A percentile compares a stretch with the other conserved stretches of the same genome.
phyloP scores from a whole-genome alignment of 2,888 invertebrate genomes.

The Rambutsinella grinnellia region DNA sequence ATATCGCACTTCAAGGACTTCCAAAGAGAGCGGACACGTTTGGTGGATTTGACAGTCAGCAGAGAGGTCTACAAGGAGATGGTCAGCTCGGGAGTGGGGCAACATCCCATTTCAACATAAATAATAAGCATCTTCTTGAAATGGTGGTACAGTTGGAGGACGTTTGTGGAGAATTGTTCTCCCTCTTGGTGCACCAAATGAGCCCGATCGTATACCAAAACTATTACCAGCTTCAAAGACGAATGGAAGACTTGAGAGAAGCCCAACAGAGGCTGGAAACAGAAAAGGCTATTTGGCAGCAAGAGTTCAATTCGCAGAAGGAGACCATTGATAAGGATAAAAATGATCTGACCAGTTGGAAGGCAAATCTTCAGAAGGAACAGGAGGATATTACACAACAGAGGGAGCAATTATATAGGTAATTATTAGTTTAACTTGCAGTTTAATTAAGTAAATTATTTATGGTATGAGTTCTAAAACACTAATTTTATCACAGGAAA shows the following conservation, averaged over 20 bases:
- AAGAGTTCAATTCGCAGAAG: slow-evolving; percentile 59
- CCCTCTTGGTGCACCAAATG: slow-evolving; percentile 64
- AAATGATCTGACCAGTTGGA: slow-evolving; percentile 53
- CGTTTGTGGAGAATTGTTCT: slow-evolving; percentile 65
- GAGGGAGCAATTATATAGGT: slow-evolving; percentile 88
- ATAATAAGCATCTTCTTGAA: slow-evolving; percentile 42
- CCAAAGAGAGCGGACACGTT: slow-evolving; percentile 96
- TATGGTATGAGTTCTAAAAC: neutral
- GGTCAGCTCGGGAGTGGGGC: neutral
- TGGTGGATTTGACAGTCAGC: slow-evolving; percentile 86
- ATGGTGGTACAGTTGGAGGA: slow-evolving; percentile 65
- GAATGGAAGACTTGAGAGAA: slow-evolving; percentile 66
- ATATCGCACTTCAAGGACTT: slow-evolving; percentile 86
- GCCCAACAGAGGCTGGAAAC: slow-evolving; percentile 65
- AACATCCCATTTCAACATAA: slow-evolving; percentile 2
- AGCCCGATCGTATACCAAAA: slow-evolving; percentile 63
- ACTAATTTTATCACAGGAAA: slow-evolving; percentile 70
- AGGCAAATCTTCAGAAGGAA: slow-evolving; percentile 79
- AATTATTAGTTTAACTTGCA: neutral
- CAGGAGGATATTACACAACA: slow-evolving; percentile 91
- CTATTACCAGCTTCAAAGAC: slow-evolving; percentile 62
- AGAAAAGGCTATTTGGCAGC: slow-evolving; percentile 65
- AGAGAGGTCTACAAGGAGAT: slow-evolving; percentile 45
- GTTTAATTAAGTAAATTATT: neutral
- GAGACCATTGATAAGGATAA: slow-evolving; percentile 60